These are phyloP conservation scores for Sicus ferrugineus DNA, from an alignment of 2,888 invertebrate species.

Conservation along the genomic window DNA sequence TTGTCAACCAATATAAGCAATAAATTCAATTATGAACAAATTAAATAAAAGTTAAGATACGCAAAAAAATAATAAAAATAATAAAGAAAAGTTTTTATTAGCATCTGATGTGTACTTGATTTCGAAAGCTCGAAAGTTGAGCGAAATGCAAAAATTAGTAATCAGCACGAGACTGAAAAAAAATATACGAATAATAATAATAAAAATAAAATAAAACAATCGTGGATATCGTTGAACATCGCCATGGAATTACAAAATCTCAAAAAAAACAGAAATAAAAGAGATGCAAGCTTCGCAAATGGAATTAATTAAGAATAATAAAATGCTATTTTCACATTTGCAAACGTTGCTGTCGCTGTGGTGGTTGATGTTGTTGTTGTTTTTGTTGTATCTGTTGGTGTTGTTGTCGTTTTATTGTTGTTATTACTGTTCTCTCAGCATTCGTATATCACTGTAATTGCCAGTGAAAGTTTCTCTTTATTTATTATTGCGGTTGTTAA, in stretches of 20 bases:
- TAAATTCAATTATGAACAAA: no score
- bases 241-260: not conserved
- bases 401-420: not conserved
- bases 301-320: slow-evolving; percentile 1
- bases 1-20: no score
- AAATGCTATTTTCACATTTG: not conserved
- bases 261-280: not conserved
- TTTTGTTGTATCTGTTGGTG: not conserved
- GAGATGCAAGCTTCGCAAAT: not conserved
- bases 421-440: no score
- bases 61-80: not conserved
- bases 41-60: not conserved
- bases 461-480: slow-evolving; percentile 5
- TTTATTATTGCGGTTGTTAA: slow-evolving; percentile 9
- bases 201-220: not conserved
- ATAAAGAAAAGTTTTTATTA: not conserved
- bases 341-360: not conserved
- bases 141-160: slow-evolving; percentile 7
- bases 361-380: not conserved
- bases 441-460: not conserved
- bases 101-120: not conserved
- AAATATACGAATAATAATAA: not conserved
- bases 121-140: not conserved
- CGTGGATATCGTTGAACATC: not conserved
- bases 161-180: not conserved